These are phyloP conservation scores for Agrochola lota DNA, from an alignment of 2,888 invertebrate species.

Conservation along the genomic window DNA sequence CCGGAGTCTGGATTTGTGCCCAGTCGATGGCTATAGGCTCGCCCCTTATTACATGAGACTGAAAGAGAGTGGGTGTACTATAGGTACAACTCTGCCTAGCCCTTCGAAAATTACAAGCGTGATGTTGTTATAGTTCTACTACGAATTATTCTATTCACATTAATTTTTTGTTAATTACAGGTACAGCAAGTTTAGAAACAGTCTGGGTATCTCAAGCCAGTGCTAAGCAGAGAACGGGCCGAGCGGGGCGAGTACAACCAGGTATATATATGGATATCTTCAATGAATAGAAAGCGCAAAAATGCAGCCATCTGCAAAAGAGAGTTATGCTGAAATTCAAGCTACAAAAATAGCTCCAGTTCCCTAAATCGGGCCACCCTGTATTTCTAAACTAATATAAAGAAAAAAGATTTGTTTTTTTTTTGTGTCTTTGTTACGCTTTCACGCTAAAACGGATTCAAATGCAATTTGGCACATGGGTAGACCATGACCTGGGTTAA, in stretches of 20 bases:
- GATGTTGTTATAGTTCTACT: not conserved
- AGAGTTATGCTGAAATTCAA: not conserved
- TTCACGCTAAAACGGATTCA: too few relatives aligned
- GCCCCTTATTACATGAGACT: too few relatives aligned
- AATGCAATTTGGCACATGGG: too few relatives aligned
- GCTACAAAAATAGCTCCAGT: too few relatives aligned
- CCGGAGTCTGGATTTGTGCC: not conserved
- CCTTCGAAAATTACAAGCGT: not conserved
- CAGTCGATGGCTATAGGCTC: not conserved
- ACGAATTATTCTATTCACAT: not conserved
- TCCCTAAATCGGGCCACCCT: too few relatives aligned
- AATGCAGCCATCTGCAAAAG: not conserved
- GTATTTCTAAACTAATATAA: too few relatives aligned
- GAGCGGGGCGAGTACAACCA: constrained; percentile 92
- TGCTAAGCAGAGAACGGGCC: constrained; percentile 91
- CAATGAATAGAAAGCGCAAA: not conserved
- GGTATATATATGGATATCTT: constrained; percentile 83
- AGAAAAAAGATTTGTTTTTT: too few relatives aligned
- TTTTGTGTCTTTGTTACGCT: too few relatives aligned
- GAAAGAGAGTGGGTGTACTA: too few relatives aligned
- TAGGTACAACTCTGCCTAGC: not conserved
- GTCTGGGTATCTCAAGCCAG: constrained; percentile 92
- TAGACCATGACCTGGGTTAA: too few relatives aligned
- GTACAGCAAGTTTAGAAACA: constrained; percentile 88
- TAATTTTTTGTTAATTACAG: constrained; percentile 65